phyloP scores from a whole-genome alignment of 2,888 invertebrate species.

The Diplolepis rosae region DNA sequence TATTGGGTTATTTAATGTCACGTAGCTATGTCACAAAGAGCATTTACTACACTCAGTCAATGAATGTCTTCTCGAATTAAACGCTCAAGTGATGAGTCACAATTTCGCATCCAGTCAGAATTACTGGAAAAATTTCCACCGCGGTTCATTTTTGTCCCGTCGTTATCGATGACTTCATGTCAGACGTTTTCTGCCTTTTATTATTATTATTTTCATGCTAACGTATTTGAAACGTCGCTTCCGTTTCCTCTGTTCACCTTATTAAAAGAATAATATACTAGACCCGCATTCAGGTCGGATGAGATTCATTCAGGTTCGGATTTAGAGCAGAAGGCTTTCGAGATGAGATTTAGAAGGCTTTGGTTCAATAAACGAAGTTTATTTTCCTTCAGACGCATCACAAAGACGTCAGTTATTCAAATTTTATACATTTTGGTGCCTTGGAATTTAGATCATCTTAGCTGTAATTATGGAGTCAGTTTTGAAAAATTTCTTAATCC shows the following conservation, averaged over 20 bases:
- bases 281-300: not conserved
- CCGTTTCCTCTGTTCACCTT: not conserved
- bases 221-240: not conserved
- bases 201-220: not conserved
- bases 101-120: slow-evolving; percentile 37
- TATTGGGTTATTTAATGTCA: slow-evolving; percentile 32
- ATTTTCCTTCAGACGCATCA: not conserved
- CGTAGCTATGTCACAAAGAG: slow-evolving; percentile 31
- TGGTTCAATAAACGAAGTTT: slow-evolving; percentile 4
- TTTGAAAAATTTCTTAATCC: no score
- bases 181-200: not conserved
- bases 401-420: not conserved
- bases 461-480: no score
- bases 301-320: not conserved
- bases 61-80: slow-evolving; percentile 47
- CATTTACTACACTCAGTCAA: slow-evolving; percentile 36
- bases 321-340: not conserved
- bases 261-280: not conserved
- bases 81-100: slow-evolving; percentile 50
- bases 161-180: not conserved
- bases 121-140: slow-evolving; percentile 2
- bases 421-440: not conserved
- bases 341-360: not conserved
- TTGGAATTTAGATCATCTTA: not conserved
- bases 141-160: slow-evolving; percentile 4